phyloP scores from a whole-genome alignment of 2,113 vertebrate species.

The Cardinalis cardinalis region DNA sequence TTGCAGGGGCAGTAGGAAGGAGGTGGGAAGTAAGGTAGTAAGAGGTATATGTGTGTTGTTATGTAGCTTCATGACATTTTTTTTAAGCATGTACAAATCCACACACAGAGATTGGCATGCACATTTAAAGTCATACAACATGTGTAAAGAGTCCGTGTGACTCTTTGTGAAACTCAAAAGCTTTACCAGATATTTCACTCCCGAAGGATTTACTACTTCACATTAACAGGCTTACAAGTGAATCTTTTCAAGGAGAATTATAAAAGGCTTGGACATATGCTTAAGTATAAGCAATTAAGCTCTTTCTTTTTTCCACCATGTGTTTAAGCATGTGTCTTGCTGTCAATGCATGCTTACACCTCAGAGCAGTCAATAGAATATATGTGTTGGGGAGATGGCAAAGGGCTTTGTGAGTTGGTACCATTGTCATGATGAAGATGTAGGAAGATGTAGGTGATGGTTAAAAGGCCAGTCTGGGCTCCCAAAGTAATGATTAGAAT shows the following conservation, averaged over 20 bases:
- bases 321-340: neutral
- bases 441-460: slow-evolving; percentile 5
- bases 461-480: neutral
- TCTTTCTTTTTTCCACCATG: neutral
- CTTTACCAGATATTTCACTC: neutral
- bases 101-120: fast-evolving
- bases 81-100: neutral
- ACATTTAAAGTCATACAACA: neutral
- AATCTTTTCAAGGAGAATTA: neutral
- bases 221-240: neutral
- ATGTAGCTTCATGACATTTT: neutral
- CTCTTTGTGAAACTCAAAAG: neutral
- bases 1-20: neutral
- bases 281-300: neutral
- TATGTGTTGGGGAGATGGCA: neutral
- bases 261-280: neutral
- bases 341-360: neutral
- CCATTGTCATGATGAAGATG: neutral
- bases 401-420: neutral
- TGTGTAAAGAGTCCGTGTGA: neutral
- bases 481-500: neutral
- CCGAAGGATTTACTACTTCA: neutral
- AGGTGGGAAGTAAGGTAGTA: neutral
- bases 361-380: neutral
- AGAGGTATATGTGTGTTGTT: neutral